These are phyloP conservation scores for Arvicanthis niloticus DNA, from an alignment of 2,113 vertebrate genomes.

Conservation along the genomic window DNA sequence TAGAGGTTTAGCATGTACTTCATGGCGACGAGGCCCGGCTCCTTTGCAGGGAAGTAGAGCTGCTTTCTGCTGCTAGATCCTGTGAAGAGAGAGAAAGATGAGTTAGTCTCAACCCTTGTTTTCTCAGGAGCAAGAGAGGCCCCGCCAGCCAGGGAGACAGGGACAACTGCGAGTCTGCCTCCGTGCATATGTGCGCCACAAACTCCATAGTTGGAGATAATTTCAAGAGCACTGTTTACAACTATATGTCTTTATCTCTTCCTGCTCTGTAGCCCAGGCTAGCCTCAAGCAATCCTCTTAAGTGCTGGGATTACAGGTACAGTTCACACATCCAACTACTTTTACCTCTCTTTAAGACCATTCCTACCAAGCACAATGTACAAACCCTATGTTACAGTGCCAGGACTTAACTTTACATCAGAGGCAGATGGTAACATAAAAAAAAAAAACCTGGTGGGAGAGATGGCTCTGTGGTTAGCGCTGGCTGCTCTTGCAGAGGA, in stretches of 20 bases:
- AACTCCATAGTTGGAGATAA: not conserved
- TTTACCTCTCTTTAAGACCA: not conserved
- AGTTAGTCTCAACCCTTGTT: not conserved
- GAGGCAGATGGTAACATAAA: not conserved
- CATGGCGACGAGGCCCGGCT: constrained; percentile 49
- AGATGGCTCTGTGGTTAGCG: not conserved
- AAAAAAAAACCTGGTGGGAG: not conserved
- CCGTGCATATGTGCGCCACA: not conserved
- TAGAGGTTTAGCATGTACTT: constrained; percentile 73
- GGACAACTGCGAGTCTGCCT: not conserved
- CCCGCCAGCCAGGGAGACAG: not conserved
- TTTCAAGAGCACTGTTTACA: not conserved
- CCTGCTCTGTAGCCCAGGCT: not conserved
- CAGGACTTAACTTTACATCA: not conserved
- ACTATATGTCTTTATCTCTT: not conserved
- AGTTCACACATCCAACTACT: not conserved
- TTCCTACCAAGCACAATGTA: not conserved
- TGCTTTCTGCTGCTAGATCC: constrained; percentile 34
- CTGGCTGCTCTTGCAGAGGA: not conserved
- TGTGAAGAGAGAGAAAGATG: constrained; percentile 55
- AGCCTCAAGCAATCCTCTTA: not conserved
- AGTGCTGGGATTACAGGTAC: not conserved
- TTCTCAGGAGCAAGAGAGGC: not conserved
- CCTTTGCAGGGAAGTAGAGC: not conserved
- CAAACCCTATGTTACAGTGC: not conserved